Base-by-base conservation (phyloP, 2,888 invertebrate genomes). In the Melitaea athalia region DNA sequence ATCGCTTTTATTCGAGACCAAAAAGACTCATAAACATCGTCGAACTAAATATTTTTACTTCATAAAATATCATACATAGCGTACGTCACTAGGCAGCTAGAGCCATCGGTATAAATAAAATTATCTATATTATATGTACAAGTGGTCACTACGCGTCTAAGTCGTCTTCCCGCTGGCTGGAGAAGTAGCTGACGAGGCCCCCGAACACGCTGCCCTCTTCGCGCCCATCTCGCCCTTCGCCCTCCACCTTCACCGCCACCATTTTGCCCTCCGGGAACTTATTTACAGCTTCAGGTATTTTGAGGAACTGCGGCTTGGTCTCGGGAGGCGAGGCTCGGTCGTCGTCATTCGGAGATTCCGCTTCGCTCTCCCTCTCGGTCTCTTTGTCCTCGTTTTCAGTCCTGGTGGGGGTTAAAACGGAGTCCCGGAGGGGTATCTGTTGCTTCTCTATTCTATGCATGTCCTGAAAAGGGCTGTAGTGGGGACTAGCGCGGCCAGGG, bases 161-260 rank as follows among this genome's bases (percentile, higher is more conserved):
- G 88, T 97, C 97, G 83, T 97, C 97, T 85, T 97, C 96, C 77
- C 95, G 95, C 87, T 98, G 98, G 83, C 97, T 97, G 77, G 97
- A 97, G 89, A 98, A 98, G 91, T 98, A 98, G 85, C 97, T 97
- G 69, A 98, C 98, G 78, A 98, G 94, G 5, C 98, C 98, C 50
- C 97, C 97, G 86, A 98, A 98, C 83, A 97, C 97, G 61, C 97
- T 95, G 73, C 94, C 93, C 75, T 94, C 94, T 69, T 94, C 94
- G 89, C 77, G 73, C 33, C 60, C 45, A 59, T 64, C 64, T 67
- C 59, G 57, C 49, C 3, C 45, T 14, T 49, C 63, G 70, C 68
- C 53, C 49, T 59, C 67, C 42, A 43, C 8, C 52, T 65, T 65
- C 31, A 65, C 50, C 15, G 59, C 64, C 38, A 71, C 70, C 59